phyloP scores from a whole-genome alignment of 2,888 invertebrate species.

The Papilio demoleus region DNA sequence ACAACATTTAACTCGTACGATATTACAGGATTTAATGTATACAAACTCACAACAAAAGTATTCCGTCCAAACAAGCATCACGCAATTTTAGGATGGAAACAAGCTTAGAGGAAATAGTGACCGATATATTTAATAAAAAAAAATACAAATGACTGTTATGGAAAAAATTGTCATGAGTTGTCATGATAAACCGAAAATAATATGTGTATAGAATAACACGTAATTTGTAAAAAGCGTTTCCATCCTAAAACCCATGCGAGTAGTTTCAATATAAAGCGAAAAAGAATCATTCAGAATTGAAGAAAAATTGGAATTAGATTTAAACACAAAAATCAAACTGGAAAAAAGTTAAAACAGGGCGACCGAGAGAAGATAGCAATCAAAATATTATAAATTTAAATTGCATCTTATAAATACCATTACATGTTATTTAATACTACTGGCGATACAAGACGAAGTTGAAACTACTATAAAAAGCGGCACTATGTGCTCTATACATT shows the following conservation, averaged over 20 bases:
- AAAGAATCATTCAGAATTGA: neutral
- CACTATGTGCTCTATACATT: slow-evolving; percentile 27
- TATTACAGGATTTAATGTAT: slow-evolving; percentile 52
- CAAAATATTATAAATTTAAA: neutral
- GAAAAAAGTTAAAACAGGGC: slow-evolving; percentile 5
- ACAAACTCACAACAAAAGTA: slow-evolving; percentile 41
- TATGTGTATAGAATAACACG: neutral
- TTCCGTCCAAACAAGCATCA: slow-evolving; percentile 7
- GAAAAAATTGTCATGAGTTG: neutral
- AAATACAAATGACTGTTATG: too few relatives aligned
- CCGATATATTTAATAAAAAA: neutral
- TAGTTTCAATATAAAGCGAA: slow-evolving; percentile 3
- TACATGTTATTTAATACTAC: slow-evolving; percentile 30
- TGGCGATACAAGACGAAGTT: slow-evolving; percentile 2
- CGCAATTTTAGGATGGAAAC: neutral
- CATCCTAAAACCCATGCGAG: neutral
- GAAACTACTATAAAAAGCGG: slow-evolving; percentile 24
- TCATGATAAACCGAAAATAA: neutral
- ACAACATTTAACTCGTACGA: slow-evolving; percentile 71
- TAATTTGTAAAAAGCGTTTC: neutral
- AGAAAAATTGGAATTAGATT: neutral
- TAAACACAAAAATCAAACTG: slow-evolving; percentile 10
- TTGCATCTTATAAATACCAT: slow-evolving; percentile 14
- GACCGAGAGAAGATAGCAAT: neutral
- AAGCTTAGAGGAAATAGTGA: slow-evolving; percentile 1